These are phyloP conservation scores for Siniperca obscura DNA, from an alignment of 2,797 vertebrate genomes.

Conservation along the genomic window DNA sequence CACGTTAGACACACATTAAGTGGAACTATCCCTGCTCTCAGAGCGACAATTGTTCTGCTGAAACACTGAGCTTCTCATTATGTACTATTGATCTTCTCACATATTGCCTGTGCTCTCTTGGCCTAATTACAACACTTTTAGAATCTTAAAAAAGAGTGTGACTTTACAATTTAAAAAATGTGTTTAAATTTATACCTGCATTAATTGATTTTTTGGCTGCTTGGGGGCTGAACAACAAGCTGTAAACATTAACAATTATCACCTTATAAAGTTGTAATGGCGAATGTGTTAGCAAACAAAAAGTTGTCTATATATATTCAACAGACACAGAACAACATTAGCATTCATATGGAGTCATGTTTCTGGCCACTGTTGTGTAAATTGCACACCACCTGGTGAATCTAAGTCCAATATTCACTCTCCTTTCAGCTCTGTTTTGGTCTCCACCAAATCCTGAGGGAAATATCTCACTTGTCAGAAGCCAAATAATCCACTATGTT, in stretches of 20 bases:
- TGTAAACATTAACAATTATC: neutral
- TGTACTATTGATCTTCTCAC: constrained; percentile 60
- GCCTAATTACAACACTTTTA: constrained; percentile 58
- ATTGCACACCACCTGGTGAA: neutral
- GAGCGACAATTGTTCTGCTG: constrained; percentile 53
- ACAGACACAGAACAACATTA: neutral
- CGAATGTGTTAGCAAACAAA: neutral
- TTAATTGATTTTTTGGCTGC: neutral
- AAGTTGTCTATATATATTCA: neutral
- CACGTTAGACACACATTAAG: constrained; percentile 72
- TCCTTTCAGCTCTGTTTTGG: neutral
- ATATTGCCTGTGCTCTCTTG: constrained; percentile 21
- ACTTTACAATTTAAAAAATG: neutral
- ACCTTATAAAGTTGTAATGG: too few species aligned
- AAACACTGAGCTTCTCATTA: constrained; percentile 63
- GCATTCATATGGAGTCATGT: neutral
- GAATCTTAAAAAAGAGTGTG: constrained; percentile 19
- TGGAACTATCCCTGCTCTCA: constrained; percentile 56
- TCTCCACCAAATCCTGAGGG: neutral
- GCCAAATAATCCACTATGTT: neutral
- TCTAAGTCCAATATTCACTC: neutral
- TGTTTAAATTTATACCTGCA: constrained; percentile 7
- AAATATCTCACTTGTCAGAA: neutral
- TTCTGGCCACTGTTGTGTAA: too few species aligned
- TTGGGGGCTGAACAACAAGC: neutral